These are phyloP conservation scores for Lacerta agilis DNA, from an alignment of 2,797 vertebrate genomes.

Conservation along the genomic window DNA sequence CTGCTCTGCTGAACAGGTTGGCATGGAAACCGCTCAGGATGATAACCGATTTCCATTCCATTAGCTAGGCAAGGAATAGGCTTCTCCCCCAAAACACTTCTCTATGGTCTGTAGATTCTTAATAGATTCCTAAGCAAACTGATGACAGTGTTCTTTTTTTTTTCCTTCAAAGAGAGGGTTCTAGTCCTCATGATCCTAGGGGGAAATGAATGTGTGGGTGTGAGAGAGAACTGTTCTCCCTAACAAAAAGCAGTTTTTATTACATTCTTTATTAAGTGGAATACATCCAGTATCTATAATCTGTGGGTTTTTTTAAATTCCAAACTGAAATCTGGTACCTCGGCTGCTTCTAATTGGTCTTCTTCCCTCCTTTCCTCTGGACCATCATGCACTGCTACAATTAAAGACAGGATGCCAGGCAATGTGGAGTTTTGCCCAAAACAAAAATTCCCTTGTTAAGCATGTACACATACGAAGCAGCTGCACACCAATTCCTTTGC, in stretches of 20 bases:
- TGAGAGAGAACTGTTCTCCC: not conserved
- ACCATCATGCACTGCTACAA: not conserved
- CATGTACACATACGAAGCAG: no score
- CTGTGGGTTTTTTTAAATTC: not conserved
- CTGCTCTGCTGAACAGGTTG: slow-evolving; percentile 34
- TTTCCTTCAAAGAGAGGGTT: not conserved
- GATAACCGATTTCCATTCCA: slow-evolving; percentile 22
- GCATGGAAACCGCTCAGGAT: slow-evolving; percentile 27
- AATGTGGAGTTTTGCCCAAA: not conserved
- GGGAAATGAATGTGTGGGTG: not conserved
- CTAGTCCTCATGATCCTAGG: slow-evolving; percentile 24
- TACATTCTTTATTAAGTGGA: not conserved
- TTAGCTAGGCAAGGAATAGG: not conserved
- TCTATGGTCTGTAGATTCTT: slow-evolving; percentile 13
- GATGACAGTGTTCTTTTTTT: not conserved
- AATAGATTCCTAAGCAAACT: not conserved
- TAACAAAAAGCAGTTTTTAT: not conserved
- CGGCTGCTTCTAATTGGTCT: no score
- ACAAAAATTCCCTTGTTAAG: not conserved
- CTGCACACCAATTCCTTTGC: not conserved
- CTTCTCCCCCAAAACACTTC: slow-evolving; percentile 14
- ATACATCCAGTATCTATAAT: not conserved
- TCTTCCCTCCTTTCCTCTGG: no score
- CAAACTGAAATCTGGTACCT: not conserved
- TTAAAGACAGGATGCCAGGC: not conserved